A percentile compares a stretch with the other conserved stretches of the same genome.
Evolutionary conservation across 2,113 vertebrate species (phyloP).

Genomic region (Noctilio leporinus): DNA sequence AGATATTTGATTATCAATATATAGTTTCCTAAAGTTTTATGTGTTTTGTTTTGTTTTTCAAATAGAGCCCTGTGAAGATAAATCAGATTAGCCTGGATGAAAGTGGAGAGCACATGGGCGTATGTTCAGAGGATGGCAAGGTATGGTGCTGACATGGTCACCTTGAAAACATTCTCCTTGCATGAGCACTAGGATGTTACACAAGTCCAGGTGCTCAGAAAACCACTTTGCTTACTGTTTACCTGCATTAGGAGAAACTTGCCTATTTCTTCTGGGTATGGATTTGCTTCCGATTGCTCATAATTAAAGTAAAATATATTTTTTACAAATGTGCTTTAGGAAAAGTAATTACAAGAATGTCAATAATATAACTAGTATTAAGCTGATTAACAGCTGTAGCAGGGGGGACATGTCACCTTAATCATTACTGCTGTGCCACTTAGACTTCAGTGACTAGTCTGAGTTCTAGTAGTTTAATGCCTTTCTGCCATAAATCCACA

Average conservation of each 20-base stretch:
- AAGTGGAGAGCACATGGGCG: slow-evolving; percentile 95
- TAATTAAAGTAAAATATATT: slow-evolving; percentile 81
- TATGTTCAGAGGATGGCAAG: slow-evolving; percentile 99
- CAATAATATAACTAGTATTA: slow-evolving; percentile 83
- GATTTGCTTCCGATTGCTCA: slow-evolving; percentile 68
- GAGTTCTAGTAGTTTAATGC: slow-evolving; percentile 79
- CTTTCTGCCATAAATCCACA: slow-evolving; percentile 85
- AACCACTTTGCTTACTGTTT: neutral
- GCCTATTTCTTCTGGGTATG: slow-evolving; percentile 59
- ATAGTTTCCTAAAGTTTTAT: slow-evolving; percentile 34
- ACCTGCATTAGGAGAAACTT: neutral
- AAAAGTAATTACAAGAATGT: slow-evolving; percentile 84
- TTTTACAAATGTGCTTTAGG: slow-evolving; percentile 78
- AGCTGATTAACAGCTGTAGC: slow-evolving; percentile 84
- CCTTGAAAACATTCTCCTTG: rapidly evolving
- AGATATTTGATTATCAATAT: neutral
- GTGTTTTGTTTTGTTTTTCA: neutral
- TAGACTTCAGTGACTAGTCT: slow-evolving; percentile 78
- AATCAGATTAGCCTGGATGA: slow-evolving; percentile 99
- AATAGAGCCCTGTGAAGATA: slow-evolving; percentile 96
- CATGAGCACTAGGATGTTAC: neutral
- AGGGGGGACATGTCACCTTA: slow-evolving; percentile 77
- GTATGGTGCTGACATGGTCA: slow-evolving; percentile 69
- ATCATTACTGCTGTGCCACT: slow-evolving; percentile 82
- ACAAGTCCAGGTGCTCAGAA: neutral